Evolutionary conservation across 2,888 invertebrate species (phyloP).

Genomic region (Pristionchus maxplancki): DNA sequence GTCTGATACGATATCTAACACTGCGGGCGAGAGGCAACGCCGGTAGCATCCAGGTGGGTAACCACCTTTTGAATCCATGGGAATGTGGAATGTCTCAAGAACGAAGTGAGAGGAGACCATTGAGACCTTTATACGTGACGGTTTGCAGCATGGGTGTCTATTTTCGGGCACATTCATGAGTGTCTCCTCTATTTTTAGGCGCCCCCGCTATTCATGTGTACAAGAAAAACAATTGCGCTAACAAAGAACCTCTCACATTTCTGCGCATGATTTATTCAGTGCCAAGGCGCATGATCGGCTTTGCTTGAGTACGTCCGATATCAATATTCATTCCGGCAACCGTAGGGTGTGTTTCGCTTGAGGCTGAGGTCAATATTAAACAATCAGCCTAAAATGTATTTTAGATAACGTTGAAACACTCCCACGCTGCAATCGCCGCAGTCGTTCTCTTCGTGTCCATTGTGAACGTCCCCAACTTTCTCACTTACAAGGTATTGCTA

Average conservation of each 20-base stretch:
- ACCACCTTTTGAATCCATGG: not conserved
- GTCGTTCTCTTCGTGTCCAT: conserved; percentile 64
- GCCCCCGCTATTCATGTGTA: not conserved
- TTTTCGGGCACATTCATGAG: not conserved
- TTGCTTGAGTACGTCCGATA: not conserved
- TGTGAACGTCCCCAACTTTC: conserved; percentile 74
- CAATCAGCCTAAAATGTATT: not conserved
- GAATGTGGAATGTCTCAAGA: not conserved
- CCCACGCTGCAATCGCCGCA: conserved; percentile 73
- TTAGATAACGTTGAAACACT: conserved; percentile 71
- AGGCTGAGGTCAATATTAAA: not conserved
- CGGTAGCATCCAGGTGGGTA: conserved; percentile 67
- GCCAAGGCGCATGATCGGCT: not conserved
- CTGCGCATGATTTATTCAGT: not conserved
- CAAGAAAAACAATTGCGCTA: not conserved
- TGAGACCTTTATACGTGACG: not conserved
- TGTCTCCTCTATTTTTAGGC: not conserved
- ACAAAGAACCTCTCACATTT: conserved; percentile 11
- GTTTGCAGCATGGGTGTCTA: not conserved
- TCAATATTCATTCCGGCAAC: not conserved
- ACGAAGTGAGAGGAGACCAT: too few relatives aligned
- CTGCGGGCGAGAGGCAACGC: conserved; percentile 72
- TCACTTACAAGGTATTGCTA: conserved; percentile 73
- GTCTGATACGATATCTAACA: conserved; percentile 74
- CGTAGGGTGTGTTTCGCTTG: not conserved